These are phyloP conservation scores for Tor tambroides DNA, from an alignment of 2,113 vertebrate species.

Conservation along the genomic window DNA sequence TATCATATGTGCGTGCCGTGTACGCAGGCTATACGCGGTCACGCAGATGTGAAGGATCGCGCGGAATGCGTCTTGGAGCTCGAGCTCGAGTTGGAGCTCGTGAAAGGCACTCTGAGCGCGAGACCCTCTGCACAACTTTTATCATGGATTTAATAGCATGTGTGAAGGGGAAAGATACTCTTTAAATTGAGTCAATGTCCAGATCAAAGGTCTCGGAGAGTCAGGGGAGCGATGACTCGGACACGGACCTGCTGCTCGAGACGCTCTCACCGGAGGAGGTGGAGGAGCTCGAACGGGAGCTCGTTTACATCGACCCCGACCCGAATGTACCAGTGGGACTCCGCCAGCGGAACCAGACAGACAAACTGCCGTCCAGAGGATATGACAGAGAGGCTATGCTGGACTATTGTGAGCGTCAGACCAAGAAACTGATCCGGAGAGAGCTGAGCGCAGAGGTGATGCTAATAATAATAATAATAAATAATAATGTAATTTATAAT, in stretches of 20 bases:
- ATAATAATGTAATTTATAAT: too few relatives aligned
- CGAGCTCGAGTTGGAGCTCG: not conserved
- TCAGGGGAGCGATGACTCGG: slow-evolving; percentile 85
- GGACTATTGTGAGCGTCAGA: slow-evolving; percentile 77
- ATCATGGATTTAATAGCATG: not conserved
- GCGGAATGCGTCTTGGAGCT: slow-evolving; percentile 4
- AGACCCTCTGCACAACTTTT: not conserved
- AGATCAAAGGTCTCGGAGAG: slow-evolving; percentile 68
- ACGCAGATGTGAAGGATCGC: not conserved
- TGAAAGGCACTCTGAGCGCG: not conserved
- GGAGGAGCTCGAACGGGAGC: slow-evolving; percentile 85
- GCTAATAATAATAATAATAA: too few relatives aligned
- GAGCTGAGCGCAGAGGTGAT: slow-evolving; percentile 78
- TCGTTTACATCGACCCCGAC: slow-evolving; percentile 80
- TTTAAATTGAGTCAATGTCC: slow-evolving; percentile 71
- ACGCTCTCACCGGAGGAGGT: slow-evolving; percentile 86
- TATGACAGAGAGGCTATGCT: slow-evolving; percentile 72
- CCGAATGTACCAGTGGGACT: slow-evolving; percentile 74
- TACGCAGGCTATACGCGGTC: not conserved
- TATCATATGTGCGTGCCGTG: not conserved
- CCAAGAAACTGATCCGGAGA: slow-evolving; percentile 75
- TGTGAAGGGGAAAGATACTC: not conserved
- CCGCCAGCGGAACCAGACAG: slow-evolving; percentile 74
- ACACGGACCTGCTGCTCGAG: slow-evolving; percentile 83
- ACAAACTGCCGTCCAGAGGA: slow-evolving; percentile 67